Base-by-base conservation (phyloP, 2,113 vertebrate species). In the Gambusia holbrooki region DNA sequence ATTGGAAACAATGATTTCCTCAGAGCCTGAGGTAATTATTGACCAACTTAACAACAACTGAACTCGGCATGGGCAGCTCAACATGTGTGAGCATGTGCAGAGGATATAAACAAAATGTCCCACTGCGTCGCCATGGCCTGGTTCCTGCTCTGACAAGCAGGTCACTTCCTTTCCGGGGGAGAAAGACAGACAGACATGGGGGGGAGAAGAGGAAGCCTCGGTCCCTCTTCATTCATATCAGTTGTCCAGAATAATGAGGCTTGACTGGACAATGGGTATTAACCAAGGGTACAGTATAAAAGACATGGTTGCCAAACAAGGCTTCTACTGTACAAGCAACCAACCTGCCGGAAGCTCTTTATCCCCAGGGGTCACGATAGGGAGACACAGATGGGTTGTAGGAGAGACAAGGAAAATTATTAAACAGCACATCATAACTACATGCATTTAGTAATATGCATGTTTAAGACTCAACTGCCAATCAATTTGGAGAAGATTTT, bases 81-180 rank as follows among this genome's bases (percentile, higher is more conserved):
- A 51, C 29, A 22, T 48, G 79, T 77, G 51, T 85, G 65, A 69
- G 42, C 22, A 15, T 83, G 70, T 48, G 71, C 42, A 22, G 73
- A 54, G 70, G 45, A 84, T 62, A 69, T 71, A 84, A 86, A 80
- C 71, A 85, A 65, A 86, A 84, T 71, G 81, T 81, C 91, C 89
- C 84, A 77, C 93, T 91, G 93, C 69, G 87, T 65, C 73, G 87
- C 87, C 68, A 42, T 91, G 89, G 82, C 88, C 84, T 91, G 88
- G 88, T 93, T 93, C 90, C 80, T 92, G 85, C 87, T 88, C 84
- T 87, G 77, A 92, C 87, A 91, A 93, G 85, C 83, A 83, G 90
- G 89, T 89, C 89, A 93, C 90, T 93, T 95, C 90, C 91, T 92
- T 89, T 92, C 87, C 88, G 83, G 90, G 91, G 93, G 93, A 92